Evolutionary conservation across 2,113 vertebrate genomes (phyloP).

Genomic region (Stigmatopora argus): DNA sequence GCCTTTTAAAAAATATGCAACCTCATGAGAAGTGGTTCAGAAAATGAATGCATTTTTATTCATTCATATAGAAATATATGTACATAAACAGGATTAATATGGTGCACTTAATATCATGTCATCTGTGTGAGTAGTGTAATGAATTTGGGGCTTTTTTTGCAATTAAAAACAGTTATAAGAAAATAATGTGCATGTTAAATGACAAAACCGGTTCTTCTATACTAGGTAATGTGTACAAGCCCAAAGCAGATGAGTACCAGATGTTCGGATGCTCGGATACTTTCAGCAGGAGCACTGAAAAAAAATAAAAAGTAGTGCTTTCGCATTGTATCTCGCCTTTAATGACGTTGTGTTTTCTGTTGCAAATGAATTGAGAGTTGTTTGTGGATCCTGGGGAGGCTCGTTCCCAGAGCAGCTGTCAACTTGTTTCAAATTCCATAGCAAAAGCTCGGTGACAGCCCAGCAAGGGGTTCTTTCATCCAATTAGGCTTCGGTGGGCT

Average conservation of each 20-base stretch:
- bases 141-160: too few relatives aligned
- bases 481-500: constrained; percentile 9
- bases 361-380: constrained; percentile 2
- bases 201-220: neutral
- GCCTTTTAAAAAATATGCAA: too few relatives aligned
- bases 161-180: neutral
- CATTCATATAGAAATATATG: too few relatives aligned
- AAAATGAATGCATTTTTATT: too few relatives aligned
- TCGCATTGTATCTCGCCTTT: neutral
- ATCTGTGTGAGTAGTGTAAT: too few relatives aligned
- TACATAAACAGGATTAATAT: too few relatives aligned
- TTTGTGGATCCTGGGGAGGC: neutral
- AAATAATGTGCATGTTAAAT: neutral
- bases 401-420: constrained; percentile 24
- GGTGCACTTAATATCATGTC: too few relatives aligned
- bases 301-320: neutral
- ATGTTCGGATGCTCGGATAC: neutral
- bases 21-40: too few relatives aligned
- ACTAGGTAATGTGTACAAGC: neutral
- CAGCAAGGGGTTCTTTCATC: constrained; percentile 15
- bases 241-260: neutral
- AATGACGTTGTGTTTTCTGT: neutral
- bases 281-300: neutral
- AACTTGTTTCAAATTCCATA: constrained; percentile 16
- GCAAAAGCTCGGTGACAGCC: constrained; percentile 7